phyloP scores from a whole-genome alignment of 2,797 vertebrate species.

The Clarias pachynema region DNA sequence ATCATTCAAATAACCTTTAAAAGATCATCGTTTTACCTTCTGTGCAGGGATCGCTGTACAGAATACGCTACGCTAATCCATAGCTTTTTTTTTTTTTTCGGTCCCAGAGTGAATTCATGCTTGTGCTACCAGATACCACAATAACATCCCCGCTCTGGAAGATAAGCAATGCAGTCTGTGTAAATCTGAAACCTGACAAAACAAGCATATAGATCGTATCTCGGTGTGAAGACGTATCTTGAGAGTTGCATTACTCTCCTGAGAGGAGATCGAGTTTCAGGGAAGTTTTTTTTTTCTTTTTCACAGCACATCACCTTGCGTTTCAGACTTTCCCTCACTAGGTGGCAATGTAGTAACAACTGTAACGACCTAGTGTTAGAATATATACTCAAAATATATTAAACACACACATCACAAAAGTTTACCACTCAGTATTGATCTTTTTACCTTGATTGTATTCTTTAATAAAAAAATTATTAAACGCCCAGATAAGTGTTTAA shows the following conservation, averaged over 20 bases:
- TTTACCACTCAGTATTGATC: no score
- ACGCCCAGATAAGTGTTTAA: no score
- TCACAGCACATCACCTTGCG: background rate
- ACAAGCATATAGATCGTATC: conserved; percentile 37
- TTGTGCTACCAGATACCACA: conserved; percentile 2
- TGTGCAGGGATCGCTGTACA: background rate
- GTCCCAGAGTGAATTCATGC: background rate
- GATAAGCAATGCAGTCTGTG: conserved; percentile 13
- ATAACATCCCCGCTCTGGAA: conserved; percentile 5
- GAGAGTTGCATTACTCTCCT: conserved; percentile 24
- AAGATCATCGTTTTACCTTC: conserved; percentile 1
- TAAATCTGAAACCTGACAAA: conserved; percentile 37
- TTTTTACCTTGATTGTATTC: no score
- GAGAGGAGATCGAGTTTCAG: conserved; percentile 37
- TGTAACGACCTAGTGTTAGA: no score
- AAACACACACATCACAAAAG: no score
- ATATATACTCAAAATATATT: no score
- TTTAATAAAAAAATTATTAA: no score
- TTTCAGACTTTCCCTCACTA: conserved; percentile 61
- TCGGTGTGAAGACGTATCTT: conserved; percentile 27
- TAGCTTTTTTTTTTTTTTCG: no score
- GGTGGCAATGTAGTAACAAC: conserved; percentile 73
- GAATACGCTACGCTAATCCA: background rate
- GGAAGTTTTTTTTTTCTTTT: background rate
- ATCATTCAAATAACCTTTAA: background rate